These are phyloP conservation scores for Staurois parvus DNA, from an alignment of 2,797 vertebrate genomes.

Conservation along the genomic window DNA sequence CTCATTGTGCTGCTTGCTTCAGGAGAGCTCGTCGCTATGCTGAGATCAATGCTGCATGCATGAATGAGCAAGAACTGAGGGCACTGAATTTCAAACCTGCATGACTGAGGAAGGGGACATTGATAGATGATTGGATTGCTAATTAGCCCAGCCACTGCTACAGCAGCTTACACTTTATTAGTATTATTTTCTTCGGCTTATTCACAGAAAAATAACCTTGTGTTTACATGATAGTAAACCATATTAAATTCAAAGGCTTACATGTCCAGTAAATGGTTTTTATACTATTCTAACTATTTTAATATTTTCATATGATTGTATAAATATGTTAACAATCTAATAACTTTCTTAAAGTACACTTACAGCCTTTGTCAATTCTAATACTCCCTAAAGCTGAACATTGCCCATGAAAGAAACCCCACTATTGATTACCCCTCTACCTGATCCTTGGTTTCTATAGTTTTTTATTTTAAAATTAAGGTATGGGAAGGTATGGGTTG, in stretches of 20 bases:
- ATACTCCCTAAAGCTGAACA: neutral
- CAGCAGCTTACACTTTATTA: constrained; percentile 33
- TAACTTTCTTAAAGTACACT: neutral
- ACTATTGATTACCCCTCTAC: neutral
- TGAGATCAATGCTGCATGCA: constrained; percentile 60
- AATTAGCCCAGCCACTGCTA: constrained; percentile 48
- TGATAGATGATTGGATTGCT: constrained; percentile 60
- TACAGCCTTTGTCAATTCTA: neutral
- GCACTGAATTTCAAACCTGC: constrained; percentile 46
- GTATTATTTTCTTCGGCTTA: neutral
- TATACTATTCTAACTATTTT: neutral
- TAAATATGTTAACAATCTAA: neutral
- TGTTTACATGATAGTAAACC: neutral
- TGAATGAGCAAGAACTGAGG: constrained; percentile 59
- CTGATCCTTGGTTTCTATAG: neutral
- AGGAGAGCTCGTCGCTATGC: constrained; percentile 27
- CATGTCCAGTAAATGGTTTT: neutral
- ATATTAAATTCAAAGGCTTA: neutral
- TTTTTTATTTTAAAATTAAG: no score
- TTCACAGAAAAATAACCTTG: constrained; percentile 5
- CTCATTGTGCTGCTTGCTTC: constrained; percentile 35
- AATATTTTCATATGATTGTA: no score
- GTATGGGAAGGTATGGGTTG: no score
- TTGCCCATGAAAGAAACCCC: neutral
- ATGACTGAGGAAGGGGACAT: constrained; percentile 55